Conservation (phyloP, 2,113 vertebrate genomes). For the Actenoides hombroni region DNA sequence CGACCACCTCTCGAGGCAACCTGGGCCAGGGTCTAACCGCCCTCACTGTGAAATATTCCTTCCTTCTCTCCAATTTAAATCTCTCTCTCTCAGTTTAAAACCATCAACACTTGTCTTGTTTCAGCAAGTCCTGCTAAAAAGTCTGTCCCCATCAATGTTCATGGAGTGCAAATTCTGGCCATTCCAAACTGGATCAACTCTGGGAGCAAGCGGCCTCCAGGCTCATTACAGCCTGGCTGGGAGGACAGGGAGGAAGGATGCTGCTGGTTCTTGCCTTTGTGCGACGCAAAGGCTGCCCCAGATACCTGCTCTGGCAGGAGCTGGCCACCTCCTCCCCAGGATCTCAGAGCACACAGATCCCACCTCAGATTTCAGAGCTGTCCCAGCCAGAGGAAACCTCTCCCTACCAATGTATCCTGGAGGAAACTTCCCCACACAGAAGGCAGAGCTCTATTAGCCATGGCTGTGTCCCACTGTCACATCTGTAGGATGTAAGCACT, state of each 20-base stretch:
- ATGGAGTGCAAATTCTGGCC: not conserved
- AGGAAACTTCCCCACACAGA: not conserved
- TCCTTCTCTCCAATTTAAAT: too few species aligned
- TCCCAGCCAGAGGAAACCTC: not conserved
- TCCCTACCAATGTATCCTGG: too few species aligned
- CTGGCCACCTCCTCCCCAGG: not conserved
- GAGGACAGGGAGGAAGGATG: not conserved
- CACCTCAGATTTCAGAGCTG: not conserved
- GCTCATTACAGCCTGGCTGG: not conserved
- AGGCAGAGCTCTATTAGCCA: not conserved
- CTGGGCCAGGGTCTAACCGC: too few species aligned
- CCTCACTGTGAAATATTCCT: too few species aligned
- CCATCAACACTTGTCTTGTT: too few species aligned
- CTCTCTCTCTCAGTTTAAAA: too few species aligned
- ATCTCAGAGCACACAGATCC: not conserved
- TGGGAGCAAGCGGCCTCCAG: not conserved
- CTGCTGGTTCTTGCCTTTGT: not conserved
- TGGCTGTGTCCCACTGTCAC: accelerated
- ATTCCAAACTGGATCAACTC: not conserved
- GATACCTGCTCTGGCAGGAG: not conserved
- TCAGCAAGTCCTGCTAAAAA: too few species aligned
- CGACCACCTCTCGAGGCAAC: too few species aligned
- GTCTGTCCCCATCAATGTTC: not conserved
- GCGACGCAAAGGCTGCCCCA: not conserved
- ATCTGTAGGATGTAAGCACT: not conserved